Percentiles rank a stretch among this genome's conserved stretches.
These are phyloP conservation scores for Setipinna tenuifilis DNA, from an alignment of 2,797 vertebrate species.

Conservation along the genomic window DNA sequence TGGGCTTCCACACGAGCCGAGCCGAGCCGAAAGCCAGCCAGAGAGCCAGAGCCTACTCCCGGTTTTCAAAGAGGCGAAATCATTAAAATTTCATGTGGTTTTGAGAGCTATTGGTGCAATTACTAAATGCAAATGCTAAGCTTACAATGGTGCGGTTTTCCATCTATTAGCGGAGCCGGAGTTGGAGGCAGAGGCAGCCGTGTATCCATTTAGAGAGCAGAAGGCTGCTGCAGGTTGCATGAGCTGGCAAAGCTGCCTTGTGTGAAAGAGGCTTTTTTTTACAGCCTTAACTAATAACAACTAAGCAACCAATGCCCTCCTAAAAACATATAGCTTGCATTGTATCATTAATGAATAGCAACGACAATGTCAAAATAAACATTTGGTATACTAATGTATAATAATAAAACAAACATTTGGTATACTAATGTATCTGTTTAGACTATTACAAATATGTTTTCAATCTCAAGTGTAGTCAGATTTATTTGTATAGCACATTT, in stretches of 20 bases:
- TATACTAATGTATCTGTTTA: too few species aligned
- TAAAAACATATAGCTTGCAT: not conserved
- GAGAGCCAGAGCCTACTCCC: too few species aligned
- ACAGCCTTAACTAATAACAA: not conserved
- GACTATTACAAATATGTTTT: too few species aligned
- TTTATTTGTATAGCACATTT: too few species aligned
- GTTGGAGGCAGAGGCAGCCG: not conserved
- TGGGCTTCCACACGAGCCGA: not conserved
- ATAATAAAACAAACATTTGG: not conserved
- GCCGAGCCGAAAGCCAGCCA: too few species aligned
- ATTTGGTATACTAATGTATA: too few species aligned
- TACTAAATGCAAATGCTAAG: not conserved
- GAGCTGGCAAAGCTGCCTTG: not conserved
- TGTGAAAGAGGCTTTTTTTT: not conserved
- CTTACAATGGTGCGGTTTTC: not conserved
- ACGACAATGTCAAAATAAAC: not conserved
- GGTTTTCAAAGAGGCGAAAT: not conserved
- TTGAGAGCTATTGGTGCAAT: not conserved
- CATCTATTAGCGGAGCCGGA: not conserved
- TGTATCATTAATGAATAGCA: not conserved
- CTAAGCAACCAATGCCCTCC: not conserved
- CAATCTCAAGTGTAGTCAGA: too few species aligned
- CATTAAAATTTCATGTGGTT: constrained; percentile 10
- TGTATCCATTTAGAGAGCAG: not conserved
- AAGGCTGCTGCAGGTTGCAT: constrained; percentile 1